Percentiles rank a stretch among this genome's conserved stretches.
Conservation (phyloP, 2,113 vertebrate genomes). For the Megaleporinus macrocephalus region DNA sequence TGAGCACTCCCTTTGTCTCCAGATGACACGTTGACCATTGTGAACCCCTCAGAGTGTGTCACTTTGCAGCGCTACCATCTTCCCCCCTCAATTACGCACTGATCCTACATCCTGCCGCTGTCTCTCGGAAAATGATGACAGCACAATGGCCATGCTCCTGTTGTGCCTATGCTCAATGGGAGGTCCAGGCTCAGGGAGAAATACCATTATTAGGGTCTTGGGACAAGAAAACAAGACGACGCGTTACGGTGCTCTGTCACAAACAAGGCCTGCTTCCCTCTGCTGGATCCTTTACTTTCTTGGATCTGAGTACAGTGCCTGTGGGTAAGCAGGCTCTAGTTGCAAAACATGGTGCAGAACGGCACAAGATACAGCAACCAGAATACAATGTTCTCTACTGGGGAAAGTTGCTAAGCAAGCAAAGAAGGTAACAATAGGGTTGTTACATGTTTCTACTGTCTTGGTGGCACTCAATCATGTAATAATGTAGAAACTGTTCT, state of each 20-base stretch:
- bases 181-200: constrained; percentile 31
- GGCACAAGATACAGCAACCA: constrained; percentile 23
- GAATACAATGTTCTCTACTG: neutral
- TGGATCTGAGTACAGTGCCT: constrained; percentile 16
- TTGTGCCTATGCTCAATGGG: constrained; percentile 21
- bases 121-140: constrained; percentile 24
- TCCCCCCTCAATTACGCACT: constrained; percentile 35
- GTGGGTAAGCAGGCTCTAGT: constrained; percentile 23
- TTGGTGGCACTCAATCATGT: neutral
- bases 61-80: constrained; percentile 23
- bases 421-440: constrained; percentile 15
- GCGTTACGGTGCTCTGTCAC: constrained; percentile 13
- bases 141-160: constrained; percentile 31
- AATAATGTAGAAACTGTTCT: neutral
- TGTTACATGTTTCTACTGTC: constrained; percentile 7
- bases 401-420: neutral
- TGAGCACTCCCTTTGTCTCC: constrained; percentile 34
- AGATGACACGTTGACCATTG: constrained; percentile 46
- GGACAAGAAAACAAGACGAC: constrained; percentile 38
- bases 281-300: constrained; percentile 33
- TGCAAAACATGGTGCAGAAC: constrained; percentile 13
- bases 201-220: constrained; percentile 44
- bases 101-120: constrained; percentile 21
- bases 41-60: constrained; percentile 36
- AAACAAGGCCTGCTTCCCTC: constrained; percentile 35